These are phyloP conservation scores for Neria commutata DNA, from an alignment of 2,888 invertebrate species.

Conservation along the genomic window DNA sequence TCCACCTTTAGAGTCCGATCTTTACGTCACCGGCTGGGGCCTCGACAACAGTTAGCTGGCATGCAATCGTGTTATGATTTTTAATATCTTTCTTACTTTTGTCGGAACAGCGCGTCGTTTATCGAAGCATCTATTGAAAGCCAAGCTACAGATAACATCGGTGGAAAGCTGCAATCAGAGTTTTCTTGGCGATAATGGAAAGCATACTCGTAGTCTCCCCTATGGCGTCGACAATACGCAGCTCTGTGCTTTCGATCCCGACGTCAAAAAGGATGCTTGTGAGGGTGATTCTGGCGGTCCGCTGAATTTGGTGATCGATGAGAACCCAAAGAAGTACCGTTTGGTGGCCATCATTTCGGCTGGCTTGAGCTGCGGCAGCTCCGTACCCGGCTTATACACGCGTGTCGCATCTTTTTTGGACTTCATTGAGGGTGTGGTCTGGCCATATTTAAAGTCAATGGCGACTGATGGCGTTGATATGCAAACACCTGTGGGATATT, in stretches of 20 bases:
- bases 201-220: constrained; percentile 13
- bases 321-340: constrained; percentile 33
- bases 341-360: constrained; percentile 53
- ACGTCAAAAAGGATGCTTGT: constrained; percentile 51
- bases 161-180: background rate
- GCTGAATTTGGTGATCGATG: constrained; percentile 41
- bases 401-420: constrained; percentile 54
- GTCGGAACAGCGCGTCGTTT: constrained; percentile 26
- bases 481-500: background rate
- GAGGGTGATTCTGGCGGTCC: constrained; percentile 58
- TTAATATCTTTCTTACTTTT: background rate
- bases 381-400: constrained; percentile 54
- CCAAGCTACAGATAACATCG: constrained; percentile 6
- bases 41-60: constrained; percentile 48
- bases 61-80: too few species aligned
- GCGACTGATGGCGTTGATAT: background rate
- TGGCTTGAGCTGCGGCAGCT: constrained; percentile 52
- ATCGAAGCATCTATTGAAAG: background rate
- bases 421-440: constrained; percentile 54
- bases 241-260: constrained; percentile 45
- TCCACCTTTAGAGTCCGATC: constrained; percentile 32
- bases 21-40: constrained; percentile 57
- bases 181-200: background rate
- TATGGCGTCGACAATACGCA: background rate
- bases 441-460: too few species aligned